Conservation (phyloP, 2,797 vertebrate species). For the Xerus rutilus region DNA sequence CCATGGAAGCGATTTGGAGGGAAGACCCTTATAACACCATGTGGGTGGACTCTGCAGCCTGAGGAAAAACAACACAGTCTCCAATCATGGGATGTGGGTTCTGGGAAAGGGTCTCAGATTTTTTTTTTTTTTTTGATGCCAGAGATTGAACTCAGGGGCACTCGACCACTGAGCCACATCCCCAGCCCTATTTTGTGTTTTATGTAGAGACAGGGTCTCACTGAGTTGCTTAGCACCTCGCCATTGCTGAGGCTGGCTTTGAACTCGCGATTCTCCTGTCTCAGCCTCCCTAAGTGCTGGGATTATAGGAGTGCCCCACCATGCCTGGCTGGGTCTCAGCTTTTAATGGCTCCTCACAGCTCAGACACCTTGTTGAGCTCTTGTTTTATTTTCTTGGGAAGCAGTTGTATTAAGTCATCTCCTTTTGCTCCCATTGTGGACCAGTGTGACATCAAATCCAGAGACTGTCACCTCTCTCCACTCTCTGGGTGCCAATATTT, state of each 20-base stretch:
- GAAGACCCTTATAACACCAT: background rate
- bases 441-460: background rate
- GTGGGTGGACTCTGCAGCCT: accelerated
- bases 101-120: background rate
- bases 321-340: background rate
- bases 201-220: no score
- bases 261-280: no score
- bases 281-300: no score
- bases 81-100: background rate
- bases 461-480: background rate
- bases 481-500: background rate
- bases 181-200: no score
- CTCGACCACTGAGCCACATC: no score
- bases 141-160: no score
- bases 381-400: background rate
- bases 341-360: background rate
- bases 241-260: no score
- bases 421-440: background rate
- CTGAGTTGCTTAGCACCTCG: no score
- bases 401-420: background rate
- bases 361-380: background rate
- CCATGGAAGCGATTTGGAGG: background rate
- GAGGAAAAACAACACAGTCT: background rate
- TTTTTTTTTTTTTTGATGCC: no score
- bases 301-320: no score